Evolutionary conservation across 2,888 invertebrate species (phyloP), one percentile per base, ranked within the genome.

Genomic region (Cheiracanthium punctorium): DNA sequence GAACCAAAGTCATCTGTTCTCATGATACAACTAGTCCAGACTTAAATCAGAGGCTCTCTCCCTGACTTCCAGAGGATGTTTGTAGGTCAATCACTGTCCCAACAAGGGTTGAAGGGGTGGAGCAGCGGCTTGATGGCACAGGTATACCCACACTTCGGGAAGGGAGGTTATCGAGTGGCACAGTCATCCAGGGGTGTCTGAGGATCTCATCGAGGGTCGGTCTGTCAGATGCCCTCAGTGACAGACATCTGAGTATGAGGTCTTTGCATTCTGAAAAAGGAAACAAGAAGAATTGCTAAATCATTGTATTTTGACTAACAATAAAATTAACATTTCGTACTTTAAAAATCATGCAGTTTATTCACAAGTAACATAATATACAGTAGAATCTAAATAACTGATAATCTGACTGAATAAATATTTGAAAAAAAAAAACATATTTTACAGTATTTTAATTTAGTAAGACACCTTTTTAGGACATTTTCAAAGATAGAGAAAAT

Each of bases 201-300:
- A 93, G 90, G 88, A 94, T 92, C 70, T 93, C 92, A 86, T 93
- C 93, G 41, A 94, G 90, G 8, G 91, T 90, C 37, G 92, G 93
- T 82, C 94, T 90, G 71, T 93, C 92, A 17, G 91, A 90, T 33
- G 93, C 93, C 80, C 92, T 91, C 80, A 92, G 90, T 72, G 92
- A 90, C 80, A 94, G 91, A 90, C 94, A 94, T 89, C 91, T 91
- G 71, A 91, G 90, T 89, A 94, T 93, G 85, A 94, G 91, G 89
- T 94, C 93, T 90, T 92, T 92, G 90, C 93, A 93, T 89, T 93
- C 93, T 92, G 91, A 33, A 80, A 80, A 30, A 20, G 52, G 52
- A 41, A 58, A 67, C 33, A 72, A 30, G 20, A 71, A 75, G 58
- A 20, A 24, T 10, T 4, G n/a, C 37, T 20, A 71, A 37, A 24